phyloP scores from a whole-genome alignment of 64 coral and sea anemone genomes.

The Trachythela sp. region DNA sequence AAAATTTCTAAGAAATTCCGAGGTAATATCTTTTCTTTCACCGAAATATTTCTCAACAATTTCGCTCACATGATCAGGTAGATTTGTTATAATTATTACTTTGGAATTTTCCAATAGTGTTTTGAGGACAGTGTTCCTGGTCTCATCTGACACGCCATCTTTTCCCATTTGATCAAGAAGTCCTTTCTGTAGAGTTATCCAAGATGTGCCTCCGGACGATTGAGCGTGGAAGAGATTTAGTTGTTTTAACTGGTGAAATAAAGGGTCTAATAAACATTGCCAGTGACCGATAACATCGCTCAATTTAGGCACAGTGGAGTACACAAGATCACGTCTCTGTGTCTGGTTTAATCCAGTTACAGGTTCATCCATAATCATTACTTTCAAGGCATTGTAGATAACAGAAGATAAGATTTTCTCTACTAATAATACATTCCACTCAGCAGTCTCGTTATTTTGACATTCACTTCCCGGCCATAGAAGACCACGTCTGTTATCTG shows the following conservation, averaged over 20 bases:
- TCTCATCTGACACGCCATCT: not conserved
- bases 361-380: slow-evolving; percentile 35
- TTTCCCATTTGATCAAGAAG: not conserved
- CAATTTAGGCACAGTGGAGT: not conserved
- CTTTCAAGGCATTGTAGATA: slow-evolving; percentile 67
- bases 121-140: not conserved
- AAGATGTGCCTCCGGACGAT: not conserved
- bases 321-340: not conserved
- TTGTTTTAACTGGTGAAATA: not conserved
- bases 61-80: not conserved
- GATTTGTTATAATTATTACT: not conserved
- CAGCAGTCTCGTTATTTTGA: slow-evolving; percentile 40
- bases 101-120: not conserved
- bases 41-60: not conserved
- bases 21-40: not conserved
- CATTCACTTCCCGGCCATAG: not conserved
- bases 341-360: not conserved
- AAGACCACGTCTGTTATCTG: slow-evolving; percentile 65
- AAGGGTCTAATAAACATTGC: not conserved
- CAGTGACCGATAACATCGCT: not conserved
- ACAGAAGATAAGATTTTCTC: slow-evolving; percentile 36
- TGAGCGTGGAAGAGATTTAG: not conserved
- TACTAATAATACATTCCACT: slow-evolving; percentile 71
- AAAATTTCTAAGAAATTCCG: not conserved
- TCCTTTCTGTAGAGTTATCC: not conserved